A percentile compares a stretch with the other conserved stretches of the same genome.
Conservation (phyloP, 2,888 invertebrate genomes). For the Drosophila testacea region DNA sequence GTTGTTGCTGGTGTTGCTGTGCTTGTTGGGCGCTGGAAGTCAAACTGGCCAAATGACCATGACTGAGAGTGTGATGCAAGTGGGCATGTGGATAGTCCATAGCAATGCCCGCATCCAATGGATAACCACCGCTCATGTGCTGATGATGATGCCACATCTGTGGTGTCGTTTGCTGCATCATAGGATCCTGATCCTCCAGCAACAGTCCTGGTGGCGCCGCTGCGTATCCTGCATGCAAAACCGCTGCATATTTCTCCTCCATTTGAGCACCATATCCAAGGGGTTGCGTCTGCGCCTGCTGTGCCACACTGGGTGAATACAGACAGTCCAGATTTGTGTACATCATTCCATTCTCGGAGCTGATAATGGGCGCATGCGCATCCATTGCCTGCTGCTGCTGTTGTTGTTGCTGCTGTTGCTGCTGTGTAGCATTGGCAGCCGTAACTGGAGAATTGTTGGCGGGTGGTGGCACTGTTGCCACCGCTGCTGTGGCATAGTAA, state of each 20-base stretch:
- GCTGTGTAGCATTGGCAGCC: slow-evolving; percentile 71
- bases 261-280: slow-evolving; percentile 73
- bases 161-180: slow-evolving; percentile 80
- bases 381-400: slow-evolving; percentile 59
- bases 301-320: slow-evolving; percentile 85
- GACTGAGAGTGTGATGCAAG: slow-evolving; percentile 78
- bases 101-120: slow-evolving; percentile 68
- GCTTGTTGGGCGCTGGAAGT: slow-evolving; percentile 57
- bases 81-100: slow-evolving; percentile 82
- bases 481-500: slow-evolving; percentile 83
- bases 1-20: slow-evolving; percentile 58
- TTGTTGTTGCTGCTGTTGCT: slow-evolving; percentile 52
- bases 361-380: slow-evolving; percentile 89
- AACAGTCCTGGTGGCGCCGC: slow-evolving; percentile 63
- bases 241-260: slow-evolving; percentile 85
- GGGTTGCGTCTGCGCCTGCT: slow-evolving; percentile 61
- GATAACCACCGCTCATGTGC: slow-evolving; percentile 68
- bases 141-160: slow-evolving; percentile 83
- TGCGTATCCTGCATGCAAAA: slow-evolving; percentile 87
- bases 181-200: slow-evolving; percentile 82
- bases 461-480: slow-evolving; percentile 79
- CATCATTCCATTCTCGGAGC: slow-evolving; percentile 93
- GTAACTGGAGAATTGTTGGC: slow-evolving; percentile 76
- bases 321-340: slow-evolving; percentile 95
- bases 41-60: slow-evolving; percentile 68